Percentiles rank a stretch among this genome's conserved stretches.
These are phyloP conservation scores for Steinernema khuongi DNA, from an alignment of 1,140 invertebrate species.

Conservation along the genomic window DNA sequence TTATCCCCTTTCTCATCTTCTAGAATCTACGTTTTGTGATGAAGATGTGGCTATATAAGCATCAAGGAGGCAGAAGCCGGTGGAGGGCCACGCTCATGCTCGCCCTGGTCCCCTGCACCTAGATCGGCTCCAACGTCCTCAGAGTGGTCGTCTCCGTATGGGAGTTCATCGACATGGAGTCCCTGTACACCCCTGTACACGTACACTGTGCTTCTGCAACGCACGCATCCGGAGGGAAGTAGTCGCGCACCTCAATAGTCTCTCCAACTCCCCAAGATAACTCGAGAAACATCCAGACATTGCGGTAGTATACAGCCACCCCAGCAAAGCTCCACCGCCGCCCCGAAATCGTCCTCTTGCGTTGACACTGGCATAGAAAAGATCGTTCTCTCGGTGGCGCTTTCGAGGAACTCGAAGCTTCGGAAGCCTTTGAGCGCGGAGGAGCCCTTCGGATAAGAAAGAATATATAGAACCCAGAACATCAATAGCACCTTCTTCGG, in stretches of 20 bases:
- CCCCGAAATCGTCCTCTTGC: conserved; percentile 8
- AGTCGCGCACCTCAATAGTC: conserved; percentile 31
- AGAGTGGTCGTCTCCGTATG: conserved; percentile 46
- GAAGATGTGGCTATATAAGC: no score
- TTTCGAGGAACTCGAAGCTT: background rate
- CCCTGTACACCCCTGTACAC: conserved; percentile 33
- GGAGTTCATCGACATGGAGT: conserved; percentile 50
- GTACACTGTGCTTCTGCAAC: conserved; percentile 54
- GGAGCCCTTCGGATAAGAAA: background rate
- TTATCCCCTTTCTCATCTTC: no score
- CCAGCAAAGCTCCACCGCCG: conserved; percentile 7
- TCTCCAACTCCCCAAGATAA: conserved; percentile 26
- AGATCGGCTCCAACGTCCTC: conserved; percentile 48
- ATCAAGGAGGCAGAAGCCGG: no score
- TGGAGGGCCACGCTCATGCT: conserved; percentile 50
- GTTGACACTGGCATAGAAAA: conserved; percentile 49
- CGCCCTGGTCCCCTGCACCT: conserved; percentile 48
- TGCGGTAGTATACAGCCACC: conserved; percentile 15
- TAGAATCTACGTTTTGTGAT: no score
- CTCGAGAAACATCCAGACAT: conserved; percentile 27
- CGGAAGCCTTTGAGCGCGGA: background rate
- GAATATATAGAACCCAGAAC: no score
- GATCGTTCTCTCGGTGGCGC: conserved; percentile 37
- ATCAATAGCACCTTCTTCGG: no score
- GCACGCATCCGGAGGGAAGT: conserved; percentile 46